Base-by-base conservation (phyloP, 2,888 invertebrate genomes). In the Mamestra brassicae region DNA sequence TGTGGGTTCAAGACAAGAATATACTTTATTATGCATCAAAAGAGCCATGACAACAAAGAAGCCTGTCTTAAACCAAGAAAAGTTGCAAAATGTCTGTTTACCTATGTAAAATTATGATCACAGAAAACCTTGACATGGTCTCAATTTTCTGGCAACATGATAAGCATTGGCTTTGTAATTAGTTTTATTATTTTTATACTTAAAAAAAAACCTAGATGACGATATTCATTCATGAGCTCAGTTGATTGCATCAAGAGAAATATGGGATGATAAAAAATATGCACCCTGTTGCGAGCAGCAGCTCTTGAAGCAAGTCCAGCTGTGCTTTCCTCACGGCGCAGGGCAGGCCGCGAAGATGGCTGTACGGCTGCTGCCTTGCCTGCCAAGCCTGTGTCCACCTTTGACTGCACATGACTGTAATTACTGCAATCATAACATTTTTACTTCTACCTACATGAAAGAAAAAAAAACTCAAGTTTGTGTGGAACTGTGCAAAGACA, bases 401-500 rank as follows among this genome's bases (percentile, higher is more conserved):
- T 96, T 0, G 97, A 95, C 78, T 94, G 95, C 6, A 97, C 95
- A 94, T 97, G 96, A 70, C 92, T 94, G 79, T 96, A 97, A 85
- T 92, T 95, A 77, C 93, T 95, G 89, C 4, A 90, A 91, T 50
- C 15, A 57, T 67, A 65, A 47, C 68, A 61, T 58, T 64, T 63
- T 57, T 62, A 76, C 42, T 52, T 75, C 73, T 86, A 87, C 86
- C 84, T 77, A 47, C 86, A 79, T 26, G 5, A 45, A 36, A 38
- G 54, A 54, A 62, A 42, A 62, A 42, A 42, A 3, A 15, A 10
- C 7, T 6, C 2, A 13, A 1, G 8, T 34, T 57, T 8, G 11
- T 1, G 2, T 17, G 13, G 34, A 3, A 34, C 11, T 36, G 4
- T 8, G 13, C 45, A 11, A 47, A 15, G 5, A 55, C 36, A 54